These are phyloP conservation scores for Melanocharis versteri DNA, from an alignment of 2,113 vertebrate genomes.

Conservation along the genomic window DNA sequence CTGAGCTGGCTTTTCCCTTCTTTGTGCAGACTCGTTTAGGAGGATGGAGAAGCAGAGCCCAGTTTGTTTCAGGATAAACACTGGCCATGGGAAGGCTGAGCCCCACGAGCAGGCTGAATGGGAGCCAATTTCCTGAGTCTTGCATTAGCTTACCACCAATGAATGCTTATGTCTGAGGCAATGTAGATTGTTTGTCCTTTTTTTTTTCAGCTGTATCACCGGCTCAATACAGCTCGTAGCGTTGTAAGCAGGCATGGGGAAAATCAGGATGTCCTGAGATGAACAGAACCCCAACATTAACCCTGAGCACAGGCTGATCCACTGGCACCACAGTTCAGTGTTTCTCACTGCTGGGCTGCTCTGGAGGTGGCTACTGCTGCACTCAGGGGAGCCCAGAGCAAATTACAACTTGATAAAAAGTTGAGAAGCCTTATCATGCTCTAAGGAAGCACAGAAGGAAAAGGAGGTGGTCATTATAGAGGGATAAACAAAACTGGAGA, in stretches of 20 bases:
- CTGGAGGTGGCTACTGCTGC: not conserved
- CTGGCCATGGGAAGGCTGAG: not conserved
- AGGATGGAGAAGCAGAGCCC: not conserved
- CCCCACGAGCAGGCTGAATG: not conserved
- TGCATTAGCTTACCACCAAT: not conserved
- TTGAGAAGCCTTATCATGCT: not conserved
- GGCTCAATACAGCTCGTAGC: fast-evolving
- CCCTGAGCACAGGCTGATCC: not conserved
- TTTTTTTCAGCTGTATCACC: not conserved
- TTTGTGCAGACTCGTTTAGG: not conserved
- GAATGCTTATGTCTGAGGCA: not conserved
- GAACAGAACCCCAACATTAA: not conserved
- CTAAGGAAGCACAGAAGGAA: not conserved
- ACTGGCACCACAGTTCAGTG: no score
- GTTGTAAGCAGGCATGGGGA: not conserved
- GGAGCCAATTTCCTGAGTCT: not conserved
- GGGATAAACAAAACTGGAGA: not conserved
- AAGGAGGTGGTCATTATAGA: not conserved
- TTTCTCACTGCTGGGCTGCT: not conserved
- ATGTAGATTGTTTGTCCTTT: not conserved
- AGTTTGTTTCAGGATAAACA: not conserved
- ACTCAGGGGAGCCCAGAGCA: not conserved
- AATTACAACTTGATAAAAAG: not conserved
- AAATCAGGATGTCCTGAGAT: not conserved
- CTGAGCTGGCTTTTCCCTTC: not conserved